These are phyloP conservation scores for Orcinus orca DNA, from an alignment of 2,113 vertebrate species.

Conservation along the genomic window DNA sequence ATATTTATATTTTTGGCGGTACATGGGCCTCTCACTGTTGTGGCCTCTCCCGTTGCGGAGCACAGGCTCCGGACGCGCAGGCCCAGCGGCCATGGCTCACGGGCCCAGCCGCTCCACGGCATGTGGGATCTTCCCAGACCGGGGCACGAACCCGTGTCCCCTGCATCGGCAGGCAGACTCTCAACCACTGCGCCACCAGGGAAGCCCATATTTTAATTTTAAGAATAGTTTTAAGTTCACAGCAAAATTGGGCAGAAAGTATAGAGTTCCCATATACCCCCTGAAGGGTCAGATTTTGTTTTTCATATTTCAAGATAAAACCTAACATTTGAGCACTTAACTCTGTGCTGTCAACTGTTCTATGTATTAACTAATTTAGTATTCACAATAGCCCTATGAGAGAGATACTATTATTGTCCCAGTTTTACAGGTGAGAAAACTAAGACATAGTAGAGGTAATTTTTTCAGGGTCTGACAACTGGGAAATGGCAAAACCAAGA, in stretches of 20 bases:
- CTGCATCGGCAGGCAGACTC: no score
- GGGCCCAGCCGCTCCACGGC: no score
- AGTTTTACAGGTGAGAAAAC: conserved; percentile 5
- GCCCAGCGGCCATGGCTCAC: no score
- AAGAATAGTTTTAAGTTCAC: background rate
- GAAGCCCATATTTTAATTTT: background rate
- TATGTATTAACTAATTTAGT: conserved; percentile 9
- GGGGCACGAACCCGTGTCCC: no score
- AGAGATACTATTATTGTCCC: background rate
- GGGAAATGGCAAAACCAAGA: conserved; percentile 31
- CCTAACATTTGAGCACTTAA: background rate
- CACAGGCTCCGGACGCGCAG: no score
- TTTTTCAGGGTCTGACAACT: background rate
- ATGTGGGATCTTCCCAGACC: no score
- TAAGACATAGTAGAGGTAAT: background rate
- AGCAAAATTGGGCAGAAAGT: conserved; percentile 16
- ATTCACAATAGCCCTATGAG: background rate
- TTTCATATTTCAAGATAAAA: background rate
- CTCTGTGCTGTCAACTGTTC: background rate
- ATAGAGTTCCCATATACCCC: background rate
- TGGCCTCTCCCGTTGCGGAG: no score
- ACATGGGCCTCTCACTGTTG: no score
- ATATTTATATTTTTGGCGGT: no score
- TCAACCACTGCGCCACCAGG: no score
- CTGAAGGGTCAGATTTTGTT: background rate